Evolutionary conservation across 2,888 invertebrate species (phyloP).

Genomic region (Sepiola atlantica): DNA sequence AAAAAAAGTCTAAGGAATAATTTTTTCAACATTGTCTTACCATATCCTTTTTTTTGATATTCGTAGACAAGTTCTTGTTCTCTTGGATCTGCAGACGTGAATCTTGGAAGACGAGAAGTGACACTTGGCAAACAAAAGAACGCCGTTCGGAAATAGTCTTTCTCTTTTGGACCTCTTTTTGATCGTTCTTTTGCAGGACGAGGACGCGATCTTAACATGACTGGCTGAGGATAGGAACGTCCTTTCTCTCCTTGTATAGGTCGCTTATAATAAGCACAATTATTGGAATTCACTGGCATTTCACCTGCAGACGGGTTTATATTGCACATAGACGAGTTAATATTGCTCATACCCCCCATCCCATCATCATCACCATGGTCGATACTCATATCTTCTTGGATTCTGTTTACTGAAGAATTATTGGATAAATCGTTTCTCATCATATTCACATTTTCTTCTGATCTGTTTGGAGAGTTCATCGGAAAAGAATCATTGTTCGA

Average conservation of each 20-base stretch:
- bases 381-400: conserved; percentile 12
- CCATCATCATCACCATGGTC: conserved; percentile 13
- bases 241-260: conserved; percentile 44
- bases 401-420: conserved; percentile 1
- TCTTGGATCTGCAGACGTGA: conserved; percentile 58
- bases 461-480: conserved; percentile 23
- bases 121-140: conserved; percentile 61
- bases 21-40: conserved; percentile 52
- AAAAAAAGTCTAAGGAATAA: not conserved
- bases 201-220: conserved; percentile 37
- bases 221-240: conserved; percentile 43
- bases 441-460: conserved; percentile 33
- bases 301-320: conserved; percentile 6
- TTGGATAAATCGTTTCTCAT: not conserved
- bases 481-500: conserved; percentile 6
- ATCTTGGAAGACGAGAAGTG: conserved; percentile 58
- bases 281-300: conserved; percentile 36
- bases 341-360: not conserved
- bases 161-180: conserved; percentile 62
- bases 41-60: conserved; percentile 59
- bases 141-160: conserved; percentile 58
- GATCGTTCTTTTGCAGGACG: conserved; percentile 42
- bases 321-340: conserved; percentile 23
- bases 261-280: conserved; percentile 45
- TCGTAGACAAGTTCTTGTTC: conserved; percentile 57